A percentile compares a stretch with the other conserved stretches of the same genome.
phyloP scores from a whole-genome alignment of 2,888 invertebrate genomes.

The Drosophila ezoana region DNA sequence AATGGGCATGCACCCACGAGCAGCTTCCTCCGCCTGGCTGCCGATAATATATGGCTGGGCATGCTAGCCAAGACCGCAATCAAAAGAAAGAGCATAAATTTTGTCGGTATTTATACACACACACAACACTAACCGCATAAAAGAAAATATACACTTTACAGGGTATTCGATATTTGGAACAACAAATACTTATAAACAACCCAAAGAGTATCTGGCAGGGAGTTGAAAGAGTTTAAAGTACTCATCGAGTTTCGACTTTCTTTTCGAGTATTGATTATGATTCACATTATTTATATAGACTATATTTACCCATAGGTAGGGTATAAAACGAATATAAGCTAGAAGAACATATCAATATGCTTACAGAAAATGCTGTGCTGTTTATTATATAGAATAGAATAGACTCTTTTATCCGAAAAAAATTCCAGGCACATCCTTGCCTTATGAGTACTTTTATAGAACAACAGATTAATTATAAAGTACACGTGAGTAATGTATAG shows the following conservation, averaged over 20 bases:
- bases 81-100: conserved; percentile 16
- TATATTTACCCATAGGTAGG: too few species aligned
- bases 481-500: neutral
- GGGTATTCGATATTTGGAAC: neutral
- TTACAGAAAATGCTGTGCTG: too few species aligned
- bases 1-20: conserved; percentile 21
- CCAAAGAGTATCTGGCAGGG: neutral
- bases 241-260: too few species aligned
- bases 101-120: conserved; percentile 3
- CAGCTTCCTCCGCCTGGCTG: conserved; percentile 48
- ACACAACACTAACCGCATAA: neutral
- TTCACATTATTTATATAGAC: too few species aligned
- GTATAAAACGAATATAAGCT: too few species aligned
- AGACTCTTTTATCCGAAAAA: too few species aligned
- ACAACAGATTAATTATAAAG: too few species aligned
- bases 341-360: too few species aligned
- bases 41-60: conserved; percentile 15
- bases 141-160: neutral
- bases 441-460: too few species aligned
- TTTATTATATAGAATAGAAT: too few species aligned
- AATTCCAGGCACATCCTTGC: too few species aligned
- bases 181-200: neutral
- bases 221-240: neutral
- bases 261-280: too few species aligned
- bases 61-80: conserved; percentile 2